Evolutionary conservation across 2,113 vertebrate species (phyloP).

Genomic region (Accipiter virgatus): DNA sequence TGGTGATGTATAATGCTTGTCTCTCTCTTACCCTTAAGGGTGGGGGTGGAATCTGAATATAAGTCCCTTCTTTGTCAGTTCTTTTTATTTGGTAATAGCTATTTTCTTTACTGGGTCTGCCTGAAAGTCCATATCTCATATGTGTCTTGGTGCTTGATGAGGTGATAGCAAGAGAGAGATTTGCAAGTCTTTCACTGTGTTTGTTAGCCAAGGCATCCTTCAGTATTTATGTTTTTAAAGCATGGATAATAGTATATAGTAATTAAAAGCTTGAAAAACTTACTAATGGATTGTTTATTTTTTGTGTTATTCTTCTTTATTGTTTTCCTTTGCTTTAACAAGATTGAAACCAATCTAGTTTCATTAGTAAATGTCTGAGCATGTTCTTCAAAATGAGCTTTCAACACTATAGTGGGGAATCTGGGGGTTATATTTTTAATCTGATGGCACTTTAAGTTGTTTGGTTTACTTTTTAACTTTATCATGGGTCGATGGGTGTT

Average conservation of each 20-base stretch:
- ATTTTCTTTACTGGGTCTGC: not conserved
- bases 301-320: conserved; percentile 8
- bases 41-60: not conserved
- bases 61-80: not conserved
- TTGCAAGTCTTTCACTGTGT: not conserved
- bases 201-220: not conserved
- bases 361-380: conserved; percentile 30
- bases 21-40: not conserved
- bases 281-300: conserved; percentile 10
- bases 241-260: not conserved
- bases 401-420: not conserved
- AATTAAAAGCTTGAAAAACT: not conserved
- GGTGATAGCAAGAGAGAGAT: not conserved
- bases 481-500: not conserved
- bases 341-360: conserved; percentile 13
- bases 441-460: not conserved
- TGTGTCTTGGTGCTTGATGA: not conserved
- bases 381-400: not conserved
- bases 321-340: conserved; percentile 21
- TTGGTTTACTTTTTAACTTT: not conserved
- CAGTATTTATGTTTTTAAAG: conserved; percentile 1
- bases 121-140: not conserved
- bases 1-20: not conserved
- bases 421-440: not conserved
- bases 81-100: not conserved